Evolutionary conservation across 2,113 vertebrate genomes (phyloP).

Genomic region (Meleagris gallopavo): DNA sequence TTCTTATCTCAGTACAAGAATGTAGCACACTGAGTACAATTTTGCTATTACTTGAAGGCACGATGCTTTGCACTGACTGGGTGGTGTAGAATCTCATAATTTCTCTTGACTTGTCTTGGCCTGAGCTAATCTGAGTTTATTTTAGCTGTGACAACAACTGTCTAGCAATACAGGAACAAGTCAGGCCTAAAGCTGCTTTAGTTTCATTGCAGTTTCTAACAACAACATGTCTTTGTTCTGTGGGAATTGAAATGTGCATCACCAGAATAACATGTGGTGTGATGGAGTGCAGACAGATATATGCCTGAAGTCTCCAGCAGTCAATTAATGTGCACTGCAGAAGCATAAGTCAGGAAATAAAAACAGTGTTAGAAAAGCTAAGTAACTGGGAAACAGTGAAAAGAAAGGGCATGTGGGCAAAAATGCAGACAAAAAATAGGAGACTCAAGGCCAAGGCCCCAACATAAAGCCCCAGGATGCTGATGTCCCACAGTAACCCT

Average conservation of each 20-base stretch:
- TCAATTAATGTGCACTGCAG: not conserved
- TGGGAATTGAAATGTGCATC: not conserved
- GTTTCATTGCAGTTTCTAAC: not conserved
- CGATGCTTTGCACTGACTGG: fast-evolving
- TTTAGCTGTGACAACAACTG: not conserved
- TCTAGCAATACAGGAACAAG: not conserved
- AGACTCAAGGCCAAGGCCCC: not conserved
- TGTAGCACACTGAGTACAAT: not conserved
- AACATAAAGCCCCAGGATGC: not conserved
- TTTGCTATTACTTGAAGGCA: not conserved
- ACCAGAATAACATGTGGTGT: not conserved
- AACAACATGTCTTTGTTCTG: not conserved
- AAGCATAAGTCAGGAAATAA: not conserved
- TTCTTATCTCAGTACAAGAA: not conserved
- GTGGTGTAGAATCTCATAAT: not conserved
- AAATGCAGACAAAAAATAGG: not conserved
- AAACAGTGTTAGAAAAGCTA: not conserved
- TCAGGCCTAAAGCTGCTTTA: not conserved
- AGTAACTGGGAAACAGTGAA: not conserved
- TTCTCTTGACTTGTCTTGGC: not conserved
- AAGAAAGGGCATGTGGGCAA: not conserved
- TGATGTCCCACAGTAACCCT: not conserved
- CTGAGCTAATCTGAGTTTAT: not conserved
- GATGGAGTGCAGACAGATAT: not conserved
- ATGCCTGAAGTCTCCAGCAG: not conserved